Conservation (phyloP, 2,113 vertebrate species). For the Pomatostomus ruficeps region DNA sequence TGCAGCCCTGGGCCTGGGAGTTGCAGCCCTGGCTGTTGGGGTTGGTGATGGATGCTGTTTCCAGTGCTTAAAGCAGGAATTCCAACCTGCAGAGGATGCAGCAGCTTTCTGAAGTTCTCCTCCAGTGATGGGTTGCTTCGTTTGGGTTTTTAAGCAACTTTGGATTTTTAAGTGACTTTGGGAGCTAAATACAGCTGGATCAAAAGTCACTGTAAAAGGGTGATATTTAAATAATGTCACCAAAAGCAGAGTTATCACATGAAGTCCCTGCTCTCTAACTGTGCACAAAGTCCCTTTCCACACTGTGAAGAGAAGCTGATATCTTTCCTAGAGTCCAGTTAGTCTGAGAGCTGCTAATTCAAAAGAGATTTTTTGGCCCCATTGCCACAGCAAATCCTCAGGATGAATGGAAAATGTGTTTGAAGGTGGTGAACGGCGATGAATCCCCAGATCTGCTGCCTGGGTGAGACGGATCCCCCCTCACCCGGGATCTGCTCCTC, state of each 20-base stretch:
- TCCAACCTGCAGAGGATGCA: conserved; percentile 6
- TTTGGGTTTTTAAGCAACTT: background rate
- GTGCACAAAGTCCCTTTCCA: background rate
- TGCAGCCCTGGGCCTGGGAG: background rate
- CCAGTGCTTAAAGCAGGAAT: background rate
- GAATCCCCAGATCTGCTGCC: background rate
- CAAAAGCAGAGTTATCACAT: background rate
- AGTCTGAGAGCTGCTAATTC: background rate
- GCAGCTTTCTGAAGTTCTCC: background rate
- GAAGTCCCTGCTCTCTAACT: background rate
- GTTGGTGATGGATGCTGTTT: background rate
- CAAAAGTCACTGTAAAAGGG: background rate
- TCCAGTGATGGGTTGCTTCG: background rate
- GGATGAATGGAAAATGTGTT: background rate
- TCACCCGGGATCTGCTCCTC: background rate
- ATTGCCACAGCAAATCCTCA: background rate
- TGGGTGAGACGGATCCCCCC: background rate
- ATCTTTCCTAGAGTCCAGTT: background rate
- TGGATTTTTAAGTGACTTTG: background rate
- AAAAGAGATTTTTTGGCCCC: background rate
- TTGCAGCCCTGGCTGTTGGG: background rate
- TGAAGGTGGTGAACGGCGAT: background rate
- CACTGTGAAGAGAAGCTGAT: background rate
- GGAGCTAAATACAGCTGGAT: background rate
- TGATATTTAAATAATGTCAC: background rate